Evolutionary conservation across 2,797 vertebrate species (phyloP).

Genomic region (Tinamus major): DNA sequence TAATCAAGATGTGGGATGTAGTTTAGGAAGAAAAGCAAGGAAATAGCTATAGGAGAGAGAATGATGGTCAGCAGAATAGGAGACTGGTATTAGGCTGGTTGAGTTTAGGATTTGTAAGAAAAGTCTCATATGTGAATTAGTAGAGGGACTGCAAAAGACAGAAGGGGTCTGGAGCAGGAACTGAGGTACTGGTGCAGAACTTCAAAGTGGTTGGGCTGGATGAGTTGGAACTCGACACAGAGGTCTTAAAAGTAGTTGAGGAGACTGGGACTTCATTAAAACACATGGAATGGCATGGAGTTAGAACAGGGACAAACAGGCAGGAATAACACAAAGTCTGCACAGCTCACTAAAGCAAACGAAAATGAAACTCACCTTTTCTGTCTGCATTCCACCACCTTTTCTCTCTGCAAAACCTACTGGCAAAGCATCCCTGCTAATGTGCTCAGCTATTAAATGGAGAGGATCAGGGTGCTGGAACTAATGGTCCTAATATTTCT

Average conservation of each 20-base stretch:
- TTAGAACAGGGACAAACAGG: background rate
- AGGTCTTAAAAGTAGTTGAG: background rate
- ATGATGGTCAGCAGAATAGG: background rate
- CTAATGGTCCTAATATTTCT: background rate
- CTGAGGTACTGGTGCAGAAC: background rate
- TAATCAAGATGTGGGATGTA: background rate
- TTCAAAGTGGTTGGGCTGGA: background rate
- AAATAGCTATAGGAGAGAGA: background rate
- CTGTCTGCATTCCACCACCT: background rate
- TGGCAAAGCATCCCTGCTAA: background rate
- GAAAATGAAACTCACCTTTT: background rate
- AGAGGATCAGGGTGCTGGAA: background rate
- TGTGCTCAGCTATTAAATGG: background rate
- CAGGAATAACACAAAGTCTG: background rate
- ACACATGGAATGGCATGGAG: background rate
- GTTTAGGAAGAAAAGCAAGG: background rate
- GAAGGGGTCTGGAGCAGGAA: background rate
- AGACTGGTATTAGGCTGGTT: background rate
- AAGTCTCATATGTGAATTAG: background rate
- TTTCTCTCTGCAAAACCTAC: background rate
- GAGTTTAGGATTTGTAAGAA: background rate
- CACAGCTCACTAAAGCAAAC: background rate
- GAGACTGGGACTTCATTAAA: background rate
- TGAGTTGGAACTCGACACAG: background rate
- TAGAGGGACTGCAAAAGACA: background rate